phyloP scores from a whole-genome alignment of 2,113 vertebrate genomes.

The Lipotes vexillifer region DNA sequence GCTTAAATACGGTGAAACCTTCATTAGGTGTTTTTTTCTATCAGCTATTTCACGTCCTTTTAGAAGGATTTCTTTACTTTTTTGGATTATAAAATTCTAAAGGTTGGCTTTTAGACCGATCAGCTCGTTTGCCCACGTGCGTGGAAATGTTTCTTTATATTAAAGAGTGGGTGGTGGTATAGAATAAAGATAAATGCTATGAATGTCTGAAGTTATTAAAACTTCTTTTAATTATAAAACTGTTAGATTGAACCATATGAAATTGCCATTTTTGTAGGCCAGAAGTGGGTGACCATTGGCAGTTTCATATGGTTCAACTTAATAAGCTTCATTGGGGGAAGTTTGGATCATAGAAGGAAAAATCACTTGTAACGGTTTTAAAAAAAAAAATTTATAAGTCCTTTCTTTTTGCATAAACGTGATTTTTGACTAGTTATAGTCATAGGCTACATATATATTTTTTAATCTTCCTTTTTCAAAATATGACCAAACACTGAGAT shows the following conservation, averaged over 20 bases:
- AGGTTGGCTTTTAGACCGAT: neutral
- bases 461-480: neutral
- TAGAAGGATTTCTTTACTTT: neutral
- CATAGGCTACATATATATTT: neutral
- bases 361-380: neutral
- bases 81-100: neutral
- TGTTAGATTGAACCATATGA: neutral
- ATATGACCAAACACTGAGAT: neutral
- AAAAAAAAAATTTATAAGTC: neutral
- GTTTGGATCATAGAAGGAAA: neutral
- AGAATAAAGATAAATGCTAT: neutral
- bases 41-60: neutral
- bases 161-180: neutral
- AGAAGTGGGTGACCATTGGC: neutral
- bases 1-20: neutral
- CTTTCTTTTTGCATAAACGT: neutral
- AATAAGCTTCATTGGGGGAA: neutral
- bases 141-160: neutral
- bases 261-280: neutral
- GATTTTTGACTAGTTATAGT: neutral
- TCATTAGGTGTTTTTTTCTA: neutral
- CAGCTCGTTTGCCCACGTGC: neutral
- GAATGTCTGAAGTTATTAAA: neutral
- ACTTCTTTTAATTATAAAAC: neutral
- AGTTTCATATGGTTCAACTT: neutral